Base-by-base conservation (phyloP, 2,888 invertebrate species). In the Julus scanicus region DNA sequence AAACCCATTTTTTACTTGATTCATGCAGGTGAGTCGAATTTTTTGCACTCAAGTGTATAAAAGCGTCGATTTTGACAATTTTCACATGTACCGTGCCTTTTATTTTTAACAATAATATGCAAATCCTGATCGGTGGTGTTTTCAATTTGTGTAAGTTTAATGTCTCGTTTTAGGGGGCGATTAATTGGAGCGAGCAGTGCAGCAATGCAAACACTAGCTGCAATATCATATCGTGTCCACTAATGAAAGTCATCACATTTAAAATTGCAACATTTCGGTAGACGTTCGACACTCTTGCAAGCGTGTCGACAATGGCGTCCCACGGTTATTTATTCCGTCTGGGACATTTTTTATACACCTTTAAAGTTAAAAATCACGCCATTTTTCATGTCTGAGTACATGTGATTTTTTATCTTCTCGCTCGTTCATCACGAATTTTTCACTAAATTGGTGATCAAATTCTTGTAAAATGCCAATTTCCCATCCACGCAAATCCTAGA, bases 281-380 rank as follows among this genome's bases (percentile, higher is more conserved):
- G 80, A 80, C 29, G 37, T 71, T 71, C 71, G 71, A 71, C 71
- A 71, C 20, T 37, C 80, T 3, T 37, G 80, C 80, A 80, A 80
- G 80, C 80, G 80, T 80, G 80, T 80, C 80, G 80, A 11, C 13
- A 80, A 80, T 80, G 37, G 80, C 80, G 80, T 80, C 80, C 80
- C 80, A 80, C 80, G 80, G 80, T 80, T 80, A 80, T 80, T 80
- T 80, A 37, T 80, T 80, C 37, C 37, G 80, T 80, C 80, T 80
- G 80, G 80, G 80, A 80, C 80, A 80, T 80, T 80, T 71, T 80
- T 80, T 80, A 80, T 13, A 9, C 37, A 37, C 80, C 53, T 2
- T 3, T 29, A 71, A 3, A 15, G 29, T 37, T 37, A 80, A 37
- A 80, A 80, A 80, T 80, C 80, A 80, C 80, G 37, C 37, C 80